Conservation (phyloP, 2,888 invertebrate genomes). For the Lasioglossum vierecki region DNA sequence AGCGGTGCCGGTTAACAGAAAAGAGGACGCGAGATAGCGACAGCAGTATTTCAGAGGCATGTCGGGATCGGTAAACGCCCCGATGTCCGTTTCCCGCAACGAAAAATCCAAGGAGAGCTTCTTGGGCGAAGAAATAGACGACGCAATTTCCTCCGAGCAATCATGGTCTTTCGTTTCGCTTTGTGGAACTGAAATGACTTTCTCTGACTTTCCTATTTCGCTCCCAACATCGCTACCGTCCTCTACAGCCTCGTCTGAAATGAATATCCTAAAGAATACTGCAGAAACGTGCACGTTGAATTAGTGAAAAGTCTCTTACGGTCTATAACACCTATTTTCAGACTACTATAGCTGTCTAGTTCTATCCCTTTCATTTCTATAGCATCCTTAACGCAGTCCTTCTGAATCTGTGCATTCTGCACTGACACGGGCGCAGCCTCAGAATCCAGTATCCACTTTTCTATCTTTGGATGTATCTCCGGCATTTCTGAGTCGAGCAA, state of each 20-base stretch:
- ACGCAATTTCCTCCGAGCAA: conserved; percentile 69
- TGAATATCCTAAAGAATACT: conserved; percentile 6
- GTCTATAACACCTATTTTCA: conserved; percentile 75
- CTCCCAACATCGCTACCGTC: conserved; percentile 77
- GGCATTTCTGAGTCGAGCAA: conserved; percentile 75
- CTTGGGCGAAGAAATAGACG: conserved; percentile 71
- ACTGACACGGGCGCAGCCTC: conserved; percentile 60
- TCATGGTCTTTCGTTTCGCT: conserved; percentile 69
- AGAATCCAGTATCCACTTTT: conserved; percentile 77
- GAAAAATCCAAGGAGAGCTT: conserved; percentile 70
- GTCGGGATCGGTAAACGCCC: conserved; percentile 87
- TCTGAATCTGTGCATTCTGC: conserved; percentile 55
- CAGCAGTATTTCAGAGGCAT: conserved; percentile 90
- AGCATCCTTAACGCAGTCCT: conserved; percentile 59
- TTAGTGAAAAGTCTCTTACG: conserved; percentile 67
- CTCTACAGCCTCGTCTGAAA: conserved; percentile 73
- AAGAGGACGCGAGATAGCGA: conserved; percentile 89
- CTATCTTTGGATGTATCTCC: conserved; percentile 76
- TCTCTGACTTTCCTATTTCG: conserved; percentile 73
- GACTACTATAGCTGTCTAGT: conserved; percentile 74
- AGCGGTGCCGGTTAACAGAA: conserved; percentile 88
- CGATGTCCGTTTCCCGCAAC: conserved; percentile 87
- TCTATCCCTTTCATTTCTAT: conserved; percentile 71
- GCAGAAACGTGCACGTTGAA: background rate
- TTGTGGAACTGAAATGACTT: conserved; percentile 50